Percentiles rank a stretch among this genome's conserved stretches.
These are phyloP conservation scores for Rambutsinella grinnellia DNA, from an alignment of 2,888 invertebrate species.

Conservation along the genomic window DNA sequence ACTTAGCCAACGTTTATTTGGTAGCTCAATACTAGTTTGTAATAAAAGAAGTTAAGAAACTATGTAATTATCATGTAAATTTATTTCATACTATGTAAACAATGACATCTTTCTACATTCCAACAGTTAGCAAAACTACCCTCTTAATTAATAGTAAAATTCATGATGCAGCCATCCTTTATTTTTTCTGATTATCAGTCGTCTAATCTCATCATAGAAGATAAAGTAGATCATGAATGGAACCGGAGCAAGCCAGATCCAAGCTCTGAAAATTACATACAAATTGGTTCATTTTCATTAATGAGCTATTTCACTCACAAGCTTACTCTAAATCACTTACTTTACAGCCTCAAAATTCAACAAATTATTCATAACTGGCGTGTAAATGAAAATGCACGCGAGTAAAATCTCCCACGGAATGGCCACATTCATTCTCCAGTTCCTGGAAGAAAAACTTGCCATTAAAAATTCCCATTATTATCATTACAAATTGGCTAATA, in stretches of 20 bases:
- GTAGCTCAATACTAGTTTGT: no score
- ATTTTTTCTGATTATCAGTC: constrained; percentile 30
- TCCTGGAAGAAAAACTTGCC: constrained; percentile 51
- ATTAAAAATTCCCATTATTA: no score
- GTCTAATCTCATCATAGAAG: constrained; percentile 72
- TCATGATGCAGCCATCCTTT: constrained; percentile 46
- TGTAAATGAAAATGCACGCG: constrained; percentile 60
- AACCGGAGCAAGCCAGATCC: constrained; percentile 73
- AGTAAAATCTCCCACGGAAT: constrained; percentile 57
- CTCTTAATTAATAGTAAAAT: constrained; percentile 45
- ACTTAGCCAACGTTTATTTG: no score
- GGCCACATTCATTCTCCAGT: constrained; percentile 65
- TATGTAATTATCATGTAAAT: no score
- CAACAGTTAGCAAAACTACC: no score
- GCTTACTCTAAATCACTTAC: no score
- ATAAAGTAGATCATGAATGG: constrained; percentile 74
- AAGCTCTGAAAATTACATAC: constrained; percentile 26
- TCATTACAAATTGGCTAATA: no score
- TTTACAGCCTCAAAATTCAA: constrained; percentile 41
- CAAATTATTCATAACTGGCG: constrained; percentile 54
- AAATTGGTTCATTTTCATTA: no score
- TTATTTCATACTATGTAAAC: no score
- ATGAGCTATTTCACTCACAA: no score
- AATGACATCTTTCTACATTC: no score
- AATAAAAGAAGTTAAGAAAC: no score